Base-by-base conservation (phyloP, 2,888 invertebrate species). In the Vandiemenella viatica region DNA sequence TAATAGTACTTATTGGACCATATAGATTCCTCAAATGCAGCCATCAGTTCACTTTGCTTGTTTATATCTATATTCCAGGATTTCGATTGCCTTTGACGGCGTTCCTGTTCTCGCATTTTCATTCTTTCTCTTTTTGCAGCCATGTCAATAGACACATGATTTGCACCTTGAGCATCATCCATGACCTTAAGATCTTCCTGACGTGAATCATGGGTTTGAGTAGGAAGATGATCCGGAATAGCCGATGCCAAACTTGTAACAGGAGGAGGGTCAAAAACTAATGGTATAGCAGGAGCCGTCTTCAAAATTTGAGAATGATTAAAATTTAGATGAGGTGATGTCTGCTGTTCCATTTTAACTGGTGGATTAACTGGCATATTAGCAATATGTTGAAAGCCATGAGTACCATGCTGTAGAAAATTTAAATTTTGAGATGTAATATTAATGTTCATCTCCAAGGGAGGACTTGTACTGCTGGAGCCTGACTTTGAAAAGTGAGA, bases 1-100 rank as follows among this genome's bases (percentile, higher is more conserved):
- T n/a, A n/a, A n/a, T n/a, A 37, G 19, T 18, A 19, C 48, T 49
- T 50, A 46, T 46, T 44, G 46, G 43, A 66, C 72, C 80, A 81
- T 73, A 87, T 79, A 56, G 87, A 83, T 72, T 93, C 92, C 71
- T 96, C 96, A 68, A 96, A 96, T 60, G 90, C 91, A 62, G 93
- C 92, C 92, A 96, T 93, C 67, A 96, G 77, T 75, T 96, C 95
- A 73, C 93, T 95, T 74, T 96, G 96, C 80, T 90, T 84, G 70
- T 95, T 96, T 92, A 96, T 93, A 70, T 96, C 95, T 63, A 96
- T 95, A 71, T 90, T 89, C 55, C 90, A 87, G 53, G 91, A 91
- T 83, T 88, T 79, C 91, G 91, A 93, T 73, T 92, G 92, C 54
- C 93, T 75, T 55, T 91, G 76, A 55, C 93, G 75, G 50, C 92